Evolutionary conservation across 2,797 vertebrate species (phyloP).

Genomic region (Pangasius djambal): DNA sequence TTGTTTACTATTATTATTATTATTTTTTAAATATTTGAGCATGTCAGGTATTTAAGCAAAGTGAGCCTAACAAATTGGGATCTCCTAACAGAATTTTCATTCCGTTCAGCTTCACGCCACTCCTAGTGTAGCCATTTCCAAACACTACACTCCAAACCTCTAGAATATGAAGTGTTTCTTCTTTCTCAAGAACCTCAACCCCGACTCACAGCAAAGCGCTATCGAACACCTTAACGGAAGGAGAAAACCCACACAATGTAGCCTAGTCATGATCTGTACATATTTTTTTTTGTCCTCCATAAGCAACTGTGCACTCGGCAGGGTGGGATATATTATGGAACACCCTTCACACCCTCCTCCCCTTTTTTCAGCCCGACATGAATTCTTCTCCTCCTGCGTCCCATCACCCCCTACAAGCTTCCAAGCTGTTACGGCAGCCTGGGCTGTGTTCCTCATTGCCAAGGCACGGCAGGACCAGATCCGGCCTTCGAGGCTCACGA

Average conservation of each 20-base stretch:
- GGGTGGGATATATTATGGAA: slow-evolving; percentile 50
- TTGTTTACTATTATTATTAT: not conserved
- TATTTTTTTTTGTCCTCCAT: slow-evolving; percentile 30
- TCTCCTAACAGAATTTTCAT: not conserved
- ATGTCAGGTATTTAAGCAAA: not conserved
- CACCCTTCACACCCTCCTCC: slow-evolving; percentile 51
- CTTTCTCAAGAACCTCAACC: not conserved
- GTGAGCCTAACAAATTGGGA: not conserved
- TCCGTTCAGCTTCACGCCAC: not conserved
- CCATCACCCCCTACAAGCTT: slow-evolving; percentile 76
- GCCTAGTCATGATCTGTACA: slow-evolving; percentile 41
- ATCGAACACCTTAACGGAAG: not conserved
- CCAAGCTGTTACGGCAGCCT: slow-evolving; percentile 80
- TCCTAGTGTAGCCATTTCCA: not conserved
- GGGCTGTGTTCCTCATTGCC: slow-evolving; percentile 71
- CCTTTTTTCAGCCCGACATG: slow-evolving; percentile 59
- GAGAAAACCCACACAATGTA: slow-evolving; percentile 39
- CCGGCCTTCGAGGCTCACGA: slow-evolving; percentile 71
- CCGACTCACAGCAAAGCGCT: not conserved
- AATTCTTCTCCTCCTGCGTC: slow-evolving; percentile 69
- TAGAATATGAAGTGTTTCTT: not conserved
- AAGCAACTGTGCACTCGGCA: slow-evolving; percentile 53
- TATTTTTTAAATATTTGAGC: not conserved
- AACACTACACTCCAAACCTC: not conserved
- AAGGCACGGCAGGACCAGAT: slow-evolving; percentile 80